A percentile compares a stretch with the other conserved stretches of the same genome.
phyloP scores from a whole-genome alignment of 2,888 invertebrate species.

The Ligdia adustata region DNA sequence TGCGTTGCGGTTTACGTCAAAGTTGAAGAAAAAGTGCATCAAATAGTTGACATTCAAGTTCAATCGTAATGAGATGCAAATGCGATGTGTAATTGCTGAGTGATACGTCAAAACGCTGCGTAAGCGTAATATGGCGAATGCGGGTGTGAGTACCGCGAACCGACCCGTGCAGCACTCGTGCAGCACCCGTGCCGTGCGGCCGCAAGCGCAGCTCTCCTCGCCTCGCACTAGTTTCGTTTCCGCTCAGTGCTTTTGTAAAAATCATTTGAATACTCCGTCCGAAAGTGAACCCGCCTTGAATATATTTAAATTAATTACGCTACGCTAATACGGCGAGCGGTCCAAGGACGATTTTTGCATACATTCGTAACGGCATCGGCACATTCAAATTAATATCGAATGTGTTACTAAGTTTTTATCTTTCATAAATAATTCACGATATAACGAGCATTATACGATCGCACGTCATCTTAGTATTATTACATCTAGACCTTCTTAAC shows the following conservation, averaged over 20 bases:
- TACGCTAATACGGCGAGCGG: slow-evolving; percentile 56
- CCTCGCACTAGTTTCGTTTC: slow-evolving; percentile 57
- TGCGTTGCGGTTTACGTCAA: slow-evolving; percentile 1
- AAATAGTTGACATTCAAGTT: slow-evolving; percentile 3
- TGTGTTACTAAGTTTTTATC: no score
- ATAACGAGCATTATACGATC: no score
- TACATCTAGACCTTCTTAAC: no score
- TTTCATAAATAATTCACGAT: no score
- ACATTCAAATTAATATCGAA: slow-evolving; percentile 47
- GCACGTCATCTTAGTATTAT: no score
- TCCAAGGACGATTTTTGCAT: slow-evolving; percentile 80
- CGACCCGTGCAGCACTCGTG: slow-evolving; percentile 24
- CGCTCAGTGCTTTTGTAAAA: slow-evolving; percentile 62
- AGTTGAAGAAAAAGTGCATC: slow-evolving; percentile 4
- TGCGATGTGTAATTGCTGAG: slow-evolving; percentile 14
- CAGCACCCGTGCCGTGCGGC: slow-evolving; percentile 24
- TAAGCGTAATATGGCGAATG: slow-evolving; percentile 1
- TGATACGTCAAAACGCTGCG: slow-evolving; percentile 20
- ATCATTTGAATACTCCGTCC: slow-evolving; percentile 62
- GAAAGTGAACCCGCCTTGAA: slow-evolving; percentile 68
- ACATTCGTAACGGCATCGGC: slow-evolving; percentile 65
- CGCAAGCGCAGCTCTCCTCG: no score
- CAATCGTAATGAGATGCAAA: slow-evolving; percentile 11
- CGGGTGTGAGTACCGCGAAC: slow-evolving; percentile 6
- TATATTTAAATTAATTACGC: slow-evolving; percentile 77